Evolutionary conservation across 1,140 invertebrate species (phyloP).

Genomic region (Orius laevigatus): DNA sequence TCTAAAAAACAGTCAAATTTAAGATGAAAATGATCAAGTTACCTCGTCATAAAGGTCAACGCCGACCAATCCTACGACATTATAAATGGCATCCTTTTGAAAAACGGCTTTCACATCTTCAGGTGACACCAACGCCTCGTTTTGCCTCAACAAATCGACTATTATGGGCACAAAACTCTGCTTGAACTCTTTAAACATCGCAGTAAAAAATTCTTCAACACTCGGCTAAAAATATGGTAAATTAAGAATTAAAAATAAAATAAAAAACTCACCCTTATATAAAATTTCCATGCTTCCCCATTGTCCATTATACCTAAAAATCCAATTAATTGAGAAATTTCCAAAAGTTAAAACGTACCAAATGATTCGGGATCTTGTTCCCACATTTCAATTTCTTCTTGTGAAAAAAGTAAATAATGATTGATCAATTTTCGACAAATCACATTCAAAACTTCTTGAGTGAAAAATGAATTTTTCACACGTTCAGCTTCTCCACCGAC

Average conservation of each 20-base stretch:
- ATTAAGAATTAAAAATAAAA: background rate
- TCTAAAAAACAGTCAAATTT: conserved; percentile 27
- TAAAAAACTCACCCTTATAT: conserved; percentile 47
- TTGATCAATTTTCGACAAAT: conserved; percentile 71
- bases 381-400: conserved; percentile 75
- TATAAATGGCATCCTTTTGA: conserved; percentile 88
- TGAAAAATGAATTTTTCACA: conserved; percentile 56
- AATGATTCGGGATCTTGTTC: conserved; percentile 79
- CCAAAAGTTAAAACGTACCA: conserved; percentile 30
- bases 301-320: conserved; percentile 59
- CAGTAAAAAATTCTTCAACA: conserved; percentile 68
- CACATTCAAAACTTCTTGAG: conserved; percentile 45
- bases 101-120: conserved; percentile 60
- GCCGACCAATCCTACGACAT: conserved; percentile 74
- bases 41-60: conserved; percentile 87
- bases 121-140: conserved; percentile 41
- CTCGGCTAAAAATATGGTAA: conserved; percentile 46
- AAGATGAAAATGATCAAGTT: conserved; percentile 20
- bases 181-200: conserved; percentile 66
- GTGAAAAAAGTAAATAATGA: conserved; percentile 73
- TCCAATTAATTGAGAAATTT: background rate
- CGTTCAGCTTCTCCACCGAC: conserved; percentile 41
- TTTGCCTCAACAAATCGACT: conserved; percentile 47
- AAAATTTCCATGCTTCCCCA: conserved; percentile 85
- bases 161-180: conserved; percentile 52